phyloP scores from a whole-genome alignment of 2,888 invertebrate species.

The Adelphocoris suturalis region DNA sequence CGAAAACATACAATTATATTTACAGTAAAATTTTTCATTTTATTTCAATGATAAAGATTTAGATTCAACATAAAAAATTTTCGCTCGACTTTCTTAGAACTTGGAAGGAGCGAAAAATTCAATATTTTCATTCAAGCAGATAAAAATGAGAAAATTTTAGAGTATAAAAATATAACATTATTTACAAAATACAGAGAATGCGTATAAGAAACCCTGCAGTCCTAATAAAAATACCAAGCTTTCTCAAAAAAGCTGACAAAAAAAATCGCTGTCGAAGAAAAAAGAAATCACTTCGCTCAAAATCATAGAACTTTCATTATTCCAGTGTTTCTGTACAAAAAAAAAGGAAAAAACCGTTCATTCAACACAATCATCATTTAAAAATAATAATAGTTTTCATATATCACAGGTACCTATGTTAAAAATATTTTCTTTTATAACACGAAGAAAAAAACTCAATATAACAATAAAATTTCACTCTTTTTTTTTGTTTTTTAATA shows the following conservation, averaged over 20 bases:
- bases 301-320: not conserved
- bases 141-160: not conserved
- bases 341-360: not conserved
- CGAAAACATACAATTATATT: not conserved
- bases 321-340: constrained; percentile 25
- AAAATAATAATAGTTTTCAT: constrained; percentile 59
- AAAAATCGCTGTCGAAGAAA: not conserved
- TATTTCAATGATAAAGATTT: not conserved
- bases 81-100: not conserved
- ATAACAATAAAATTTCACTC: constrained; percentile 16
- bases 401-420: constrained; percentile 69
- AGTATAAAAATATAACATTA: constrained; percentile 58
- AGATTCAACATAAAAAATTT: not conserved
- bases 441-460: constrained; percentile 27
- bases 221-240: constrained; percentile 6
- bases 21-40: constrained; percentile 15
- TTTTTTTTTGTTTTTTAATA: constrained; percentile 13
- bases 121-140: constrained; percentile 23
- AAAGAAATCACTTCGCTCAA: not conserved
- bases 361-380: constrained; percentile 8
- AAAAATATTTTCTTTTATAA: constrained; percentile 44
- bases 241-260: not conserved
- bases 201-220: constrained; percentile 29
- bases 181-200: constrained; percentile 43
- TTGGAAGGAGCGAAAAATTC: constrained; percentile 22